Evolutionary conservation across 2,888 invertebrate genomes (phyloP).

Genomic region (Clusia tigrina): DNA sequence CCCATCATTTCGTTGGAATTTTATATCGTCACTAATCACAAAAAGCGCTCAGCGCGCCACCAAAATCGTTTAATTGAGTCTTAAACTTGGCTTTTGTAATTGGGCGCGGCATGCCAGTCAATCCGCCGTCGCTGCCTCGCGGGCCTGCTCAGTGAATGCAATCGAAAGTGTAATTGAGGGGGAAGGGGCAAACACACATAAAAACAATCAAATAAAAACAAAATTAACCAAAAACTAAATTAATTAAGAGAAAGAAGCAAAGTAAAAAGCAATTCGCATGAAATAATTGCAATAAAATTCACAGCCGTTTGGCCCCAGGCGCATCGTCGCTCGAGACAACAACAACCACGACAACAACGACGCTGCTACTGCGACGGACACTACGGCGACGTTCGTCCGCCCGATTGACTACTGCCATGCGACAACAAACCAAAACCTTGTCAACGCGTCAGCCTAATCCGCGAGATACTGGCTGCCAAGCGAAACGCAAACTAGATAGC

Average conservation of each 20-base stretch:
- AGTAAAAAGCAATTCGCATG: slow-evolving; percentile 7
- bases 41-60: slow-evolving; percentile 32
- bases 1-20: slow-evolving; percentile 38
- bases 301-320: slow-evolving; percentile 1
- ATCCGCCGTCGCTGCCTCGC: no score
- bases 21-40: slow-evolving; percentile 11
- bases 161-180: slow-evolving; percentile 3
- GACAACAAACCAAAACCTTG: slow-evolving; percentile 28
- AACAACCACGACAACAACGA: not conserved
- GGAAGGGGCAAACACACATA: not conserved
- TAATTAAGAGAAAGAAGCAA: slow-evolving; percentile 12
- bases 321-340: not conserved
- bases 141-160: not conserved
- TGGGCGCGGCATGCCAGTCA: slow-evolving; percentile 4
- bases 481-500: not conserved
- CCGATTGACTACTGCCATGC: slow-evolving; percentile 36
- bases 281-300: slow-evolving; percentile 2
- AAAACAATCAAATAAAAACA: slow-evolving; percentile 4
- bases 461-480: not conserved
- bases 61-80: slow-evolving; percentile 8
- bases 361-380: no score
- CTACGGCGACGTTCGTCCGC: slow-evolving; percentile 33
- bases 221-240: slow-evolving; percentile 15
- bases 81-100: slow-evolving; percentile 3
- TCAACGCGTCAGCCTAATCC: slow-evolving; percentile 25